Base-by-base conservation (phyloP, 1,140 invertebrate genomes). In the Mactra quadrangularis region DNA sequence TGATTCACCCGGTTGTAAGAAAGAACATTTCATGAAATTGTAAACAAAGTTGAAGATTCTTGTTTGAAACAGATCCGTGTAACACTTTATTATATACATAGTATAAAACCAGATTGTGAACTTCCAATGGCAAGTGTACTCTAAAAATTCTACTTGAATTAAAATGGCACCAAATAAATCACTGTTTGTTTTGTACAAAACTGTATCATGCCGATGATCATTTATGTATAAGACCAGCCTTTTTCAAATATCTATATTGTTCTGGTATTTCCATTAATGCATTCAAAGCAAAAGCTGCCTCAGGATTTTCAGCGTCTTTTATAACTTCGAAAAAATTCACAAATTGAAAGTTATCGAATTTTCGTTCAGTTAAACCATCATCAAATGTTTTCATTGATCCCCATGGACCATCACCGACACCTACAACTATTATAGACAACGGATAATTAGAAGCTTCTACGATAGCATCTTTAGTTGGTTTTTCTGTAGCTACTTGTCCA, bases 341-440 rank as follows among this genome's bases (percentile, higher is more conserved):
- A 84, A 94, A 94, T 68, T 93, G 94, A 83, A 94, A 94, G 82
- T 94, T 94, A 84, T 71, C 66, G 35, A 71, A 71, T 3, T 94
- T 93, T 71, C 94, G 72, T 83, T 92, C 92, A 0, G 93, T 91
- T 3, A 94, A 82, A 0, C 88, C 87, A 68, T 94, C 92, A 57
- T 94, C 94, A 77, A 94, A 94, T 66, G 92, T 90, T 47, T 90
- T 86, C 92, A 94, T 94, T 83, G 89, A 92, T 47, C 91, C 88
- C 93, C 93, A 94, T 2, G 93, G 94, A 15, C 94, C 93, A 82
- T 94, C 94, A 7, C 94, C 94, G 9, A 87, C 94, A 0, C 94
- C 94, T 17, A 94, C 92, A 9, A 94, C 90, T 62, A 94, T 93
- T 41, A 94, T 94, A 25, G 93, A 93, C 17, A 94, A 87, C 1